Evolutionary conservation across 23 tunicate species (phyloP).

Genomic region (Clavelina lepadiformis): DNA sequence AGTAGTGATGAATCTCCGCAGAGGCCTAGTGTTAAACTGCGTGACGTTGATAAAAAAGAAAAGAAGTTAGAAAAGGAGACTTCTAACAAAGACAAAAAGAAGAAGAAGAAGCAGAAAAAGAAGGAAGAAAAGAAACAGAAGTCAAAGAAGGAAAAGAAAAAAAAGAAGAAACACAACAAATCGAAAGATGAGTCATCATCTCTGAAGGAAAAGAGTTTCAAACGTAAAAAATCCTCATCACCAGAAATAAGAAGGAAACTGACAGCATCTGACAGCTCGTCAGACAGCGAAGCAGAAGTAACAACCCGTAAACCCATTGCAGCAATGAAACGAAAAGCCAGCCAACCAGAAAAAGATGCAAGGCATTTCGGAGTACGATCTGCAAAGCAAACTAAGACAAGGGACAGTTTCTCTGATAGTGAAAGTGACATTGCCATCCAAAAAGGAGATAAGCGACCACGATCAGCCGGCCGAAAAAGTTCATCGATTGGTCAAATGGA

Average conservation of each 20-base stretch:
- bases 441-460: not conserved
- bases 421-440: conserved; percentile 1
- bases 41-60: not conserved
- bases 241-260: conserved; percentile 10
- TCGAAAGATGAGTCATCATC: not conserved
- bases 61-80: conserved; percentile 1
- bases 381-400: too few relatives aligned
- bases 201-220: not conserved
- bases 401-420: too few relatives aligned
- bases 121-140: conserved; percentile 20
- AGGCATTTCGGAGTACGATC: conserved; percentile 6
- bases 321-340: not conserved
- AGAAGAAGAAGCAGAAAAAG: conserved; percentile 14
- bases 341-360: not conserved
- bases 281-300: conserved; percentile 10
- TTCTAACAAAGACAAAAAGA: not conserved
- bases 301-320: not conserved
- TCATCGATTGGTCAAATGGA: not conserved
- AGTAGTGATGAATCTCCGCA: too few relatives aligned
- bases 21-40: too few relatives aligned
- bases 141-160: conserved; percentile 8
- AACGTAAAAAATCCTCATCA: not conserved
- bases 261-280: not conserved
- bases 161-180: conserved; percentile 9
- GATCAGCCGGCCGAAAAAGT: not conserved